Base-by-base conservation (phyloP, 1,140 invertebrate genomes). In the Acyrthosiphon pisum region DNA sequence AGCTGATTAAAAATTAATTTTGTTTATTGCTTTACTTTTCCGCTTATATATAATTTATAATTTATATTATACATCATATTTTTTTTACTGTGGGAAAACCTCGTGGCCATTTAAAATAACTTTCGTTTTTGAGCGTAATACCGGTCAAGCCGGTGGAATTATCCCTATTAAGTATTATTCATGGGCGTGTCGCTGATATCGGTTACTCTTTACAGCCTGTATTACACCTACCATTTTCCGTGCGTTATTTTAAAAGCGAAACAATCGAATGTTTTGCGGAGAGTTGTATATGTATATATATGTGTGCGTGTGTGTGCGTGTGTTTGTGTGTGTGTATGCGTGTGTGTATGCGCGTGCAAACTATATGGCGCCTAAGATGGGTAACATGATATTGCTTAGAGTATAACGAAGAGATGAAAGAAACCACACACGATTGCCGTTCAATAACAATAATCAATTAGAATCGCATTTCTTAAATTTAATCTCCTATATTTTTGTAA, bases 111-210 rank as follows among this genome's bases (percentile, higher is more conserved):
- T 68, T 60, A n/a, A 68, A 68, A 90, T 90, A 44, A 90, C 53
- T 90, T 90, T 90, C 53, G 53, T 90, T 88, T 90, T 90, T 68
- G 89, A 44, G 44, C 76, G 90, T 92, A 37, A 92, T 92, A 92
- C 90, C 76, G 90, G 90, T 92, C 90, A 50, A 83, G 60, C 68
- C 30, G 1, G 60, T 92, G 68, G 68, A 81, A 83, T 44, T 91
- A 91, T 91, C 90, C 90, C 56, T 91, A 91, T 91, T 76, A 76
- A 76, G 60, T 76, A 76, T 76, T 84, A 93, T 93, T 50, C 83
- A 53, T 86, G 26, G 91, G 91, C 91, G 91, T 93, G 91, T 93
- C 91, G 48, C 46, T n/a, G 48, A 50, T 93, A 93, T 93, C 91
- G 81, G 81, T 93, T 93, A 84, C 91, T 56, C 18, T 60, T 30